Evolutionary conservation across 2,888 invertebrate species (phyloP), one percentile per base, ranked within the genome.

Genomic region (Sesamia inferens): DNA sequence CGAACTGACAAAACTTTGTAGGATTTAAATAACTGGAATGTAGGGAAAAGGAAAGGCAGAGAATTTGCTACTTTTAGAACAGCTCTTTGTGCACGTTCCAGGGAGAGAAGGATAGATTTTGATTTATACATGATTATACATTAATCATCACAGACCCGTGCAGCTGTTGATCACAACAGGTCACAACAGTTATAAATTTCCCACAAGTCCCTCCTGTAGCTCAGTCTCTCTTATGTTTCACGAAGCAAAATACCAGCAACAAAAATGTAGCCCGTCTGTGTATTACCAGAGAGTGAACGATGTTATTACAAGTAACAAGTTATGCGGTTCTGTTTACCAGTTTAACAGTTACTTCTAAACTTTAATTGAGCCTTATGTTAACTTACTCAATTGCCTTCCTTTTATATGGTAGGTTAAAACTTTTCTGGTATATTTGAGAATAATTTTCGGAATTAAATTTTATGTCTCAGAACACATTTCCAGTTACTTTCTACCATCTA

Each of bases 321-420:
- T 69, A 19, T 48, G 58, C 13, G 7, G 8, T 76, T 71, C 16
- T 13, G 24, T 64, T 65, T 59, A 47, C 24, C 13, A 47, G 62
- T 76, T 57, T 24, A 48, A 7, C 24, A 63, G 47, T 73, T 67
- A 63, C 48, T 77, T 58, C 19, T 42, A 19, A 16, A 22, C 31
- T 67, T 71, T 51, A 63, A 72, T 72, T 59, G 47, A 13, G 54
- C 22, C 39, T 22, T 3, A 22, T 3, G 13, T n/a, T 48, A 68
- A 55, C 64, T 65, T 42, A 48, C 19, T 71, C 14, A 65, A 48
- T 76, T 61, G 22, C 8, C 3, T 48, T 61, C 19, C 22, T 47
- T 47, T 31, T 11, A 8, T 3, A 14, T 7, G 19, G 47, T 13
- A 68, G 10, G 2, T 42, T 61, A 14, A 63, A 39, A n/a, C 39